These are phyloP conservation scores for Rhincodon typus DNA, from an alignment of 2,797 vertebrate species.

Conservation along the genomic window DNA sequence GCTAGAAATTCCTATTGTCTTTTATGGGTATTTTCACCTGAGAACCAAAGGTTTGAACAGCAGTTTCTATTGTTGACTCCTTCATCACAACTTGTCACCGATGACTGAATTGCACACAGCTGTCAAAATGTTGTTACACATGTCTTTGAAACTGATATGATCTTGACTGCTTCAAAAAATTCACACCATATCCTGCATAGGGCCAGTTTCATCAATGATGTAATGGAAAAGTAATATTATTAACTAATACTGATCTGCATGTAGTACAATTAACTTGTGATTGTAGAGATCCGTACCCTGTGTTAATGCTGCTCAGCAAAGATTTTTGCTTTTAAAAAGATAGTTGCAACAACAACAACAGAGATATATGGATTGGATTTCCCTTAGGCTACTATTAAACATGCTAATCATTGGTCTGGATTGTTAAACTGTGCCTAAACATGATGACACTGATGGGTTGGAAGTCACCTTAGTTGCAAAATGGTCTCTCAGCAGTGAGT, in stretches of 20 bases:
- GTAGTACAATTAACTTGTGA: neutral
- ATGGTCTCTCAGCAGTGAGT: neutral
- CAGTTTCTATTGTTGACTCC: neutral
- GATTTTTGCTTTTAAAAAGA: neutral
- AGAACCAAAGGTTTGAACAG: neutral
- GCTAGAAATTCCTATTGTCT: neutral
- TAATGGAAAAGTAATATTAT: conserved; percentile 28
- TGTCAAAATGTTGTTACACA: conserved; percentile 19
- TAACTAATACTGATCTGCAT: conserved; percentile 1
- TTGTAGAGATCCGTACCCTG: neutral
- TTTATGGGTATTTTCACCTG: conserved; percentile 22
- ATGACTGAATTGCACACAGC: conserved; percentile 18
- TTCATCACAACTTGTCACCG: neutral
- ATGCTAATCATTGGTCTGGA: too few relatives aligned
- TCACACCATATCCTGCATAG: conserved; percentile 2
- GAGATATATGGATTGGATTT: neutral
- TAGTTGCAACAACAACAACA: neutral
- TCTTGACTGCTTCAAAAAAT: neutral
- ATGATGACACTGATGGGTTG: neutral
- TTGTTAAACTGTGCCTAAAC: neutral
- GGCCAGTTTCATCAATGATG: conserved; percentile 18
- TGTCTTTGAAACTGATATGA: conserved; percentile 35
- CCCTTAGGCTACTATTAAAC: too few relatives aligned
- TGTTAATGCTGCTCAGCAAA: neutral
- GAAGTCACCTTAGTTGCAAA: neutral